Conservation (phyloP, 2,113 vertebrate genomes). For the Dinomys branickii region DNA sequence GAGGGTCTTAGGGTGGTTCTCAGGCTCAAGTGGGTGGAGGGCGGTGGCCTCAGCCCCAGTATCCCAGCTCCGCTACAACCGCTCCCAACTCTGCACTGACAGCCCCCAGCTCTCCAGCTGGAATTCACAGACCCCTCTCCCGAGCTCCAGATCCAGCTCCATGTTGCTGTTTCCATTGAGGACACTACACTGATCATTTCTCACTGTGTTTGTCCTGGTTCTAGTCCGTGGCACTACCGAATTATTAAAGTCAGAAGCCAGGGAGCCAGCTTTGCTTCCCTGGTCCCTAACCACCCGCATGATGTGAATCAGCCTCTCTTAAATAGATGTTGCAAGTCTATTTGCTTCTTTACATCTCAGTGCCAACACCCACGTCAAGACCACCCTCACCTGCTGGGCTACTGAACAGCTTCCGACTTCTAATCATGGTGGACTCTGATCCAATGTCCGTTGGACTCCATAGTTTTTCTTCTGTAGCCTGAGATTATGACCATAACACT, state of each 20-base stretch:
- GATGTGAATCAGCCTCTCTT: constrained; percentile 12
- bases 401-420: background rate
- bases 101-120: background rate
- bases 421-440: background rate
- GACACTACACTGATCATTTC: background rate
- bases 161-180: background rate
- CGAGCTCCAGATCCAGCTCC: background rate
- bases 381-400: background rate
- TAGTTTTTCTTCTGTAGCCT: background rate
- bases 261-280: background rate
- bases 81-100: background rate
- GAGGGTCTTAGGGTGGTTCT: background rate
- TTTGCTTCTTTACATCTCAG: background rate
- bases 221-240: background rate
- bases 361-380: background rate
- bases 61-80: background rate
- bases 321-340: background rate
- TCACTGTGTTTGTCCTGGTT: background rate
- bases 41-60: background rate
- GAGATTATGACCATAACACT: background rate
- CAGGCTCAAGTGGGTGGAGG: background rate
- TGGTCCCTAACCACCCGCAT: background rate
- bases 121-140: background rate
- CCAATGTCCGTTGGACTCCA: background rate
- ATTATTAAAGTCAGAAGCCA: constrained; percentile 46